Percentiles rank a stretch among this genome's conserved stretches.
Conservation (phyloP, 53 echinoderm and acorn worm genomes). For the Luidia sarsii region DNA sequence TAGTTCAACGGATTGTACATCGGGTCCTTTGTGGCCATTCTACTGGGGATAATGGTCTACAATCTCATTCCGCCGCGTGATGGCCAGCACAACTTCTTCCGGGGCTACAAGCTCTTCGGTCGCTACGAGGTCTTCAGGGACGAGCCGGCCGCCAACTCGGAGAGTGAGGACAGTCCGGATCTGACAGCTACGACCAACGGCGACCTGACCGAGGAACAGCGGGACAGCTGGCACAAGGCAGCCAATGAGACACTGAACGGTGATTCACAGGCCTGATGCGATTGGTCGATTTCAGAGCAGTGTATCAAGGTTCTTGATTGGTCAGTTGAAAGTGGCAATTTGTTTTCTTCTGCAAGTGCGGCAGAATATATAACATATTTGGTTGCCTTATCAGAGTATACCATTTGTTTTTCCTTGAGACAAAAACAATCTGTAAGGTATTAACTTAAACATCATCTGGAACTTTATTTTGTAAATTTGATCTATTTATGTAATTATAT, state of each 20-base stretch:
- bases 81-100: slow-evolving; percentile 6
- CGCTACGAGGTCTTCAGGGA: slow-evolving; percentile 46
- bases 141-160: slow-evolving; percentile 12
- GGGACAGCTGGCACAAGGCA: slow-evolving; percentile 54
- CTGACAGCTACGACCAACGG: not conserved
- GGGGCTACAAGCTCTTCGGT: slow-evolving; percentile 61
- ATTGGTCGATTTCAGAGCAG: slow-evolving; percentile 29
- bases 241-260: slow-evolving; percentile 42
- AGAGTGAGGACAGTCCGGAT: slow-evolving; percentile 2
- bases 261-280: slow-evolving; percentile 45
- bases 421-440: too few species aligned
- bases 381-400: too few species aligned
- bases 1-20: slow-evolving; percentile 88
- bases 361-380: too few species aligned
- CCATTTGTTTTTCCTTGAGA: too few species aligned
- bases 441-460: too few species aligned
- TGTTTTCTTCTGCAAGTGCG: too few species aligned
- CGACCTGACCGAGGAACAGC: slow-evolving; percentile 58
- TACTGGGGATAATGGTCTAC: slow-evolving; percentile 78
- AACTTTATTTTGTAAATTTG: too few species aligned
- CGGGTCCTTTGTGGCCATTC: slow-evolving; percentile 71
- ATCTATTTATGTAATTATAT: too few species aligned
- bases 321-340: slow-evolving; percentile 7
- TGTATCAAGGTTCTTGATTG: slow-evolving; percentile 25
- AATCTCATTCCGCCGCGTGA: slow-evolving; percentile 67